Base-by-base conservation (phyloP, 2,113 vertebrate species). In the Epinephelus cyanopodus region DNA sequence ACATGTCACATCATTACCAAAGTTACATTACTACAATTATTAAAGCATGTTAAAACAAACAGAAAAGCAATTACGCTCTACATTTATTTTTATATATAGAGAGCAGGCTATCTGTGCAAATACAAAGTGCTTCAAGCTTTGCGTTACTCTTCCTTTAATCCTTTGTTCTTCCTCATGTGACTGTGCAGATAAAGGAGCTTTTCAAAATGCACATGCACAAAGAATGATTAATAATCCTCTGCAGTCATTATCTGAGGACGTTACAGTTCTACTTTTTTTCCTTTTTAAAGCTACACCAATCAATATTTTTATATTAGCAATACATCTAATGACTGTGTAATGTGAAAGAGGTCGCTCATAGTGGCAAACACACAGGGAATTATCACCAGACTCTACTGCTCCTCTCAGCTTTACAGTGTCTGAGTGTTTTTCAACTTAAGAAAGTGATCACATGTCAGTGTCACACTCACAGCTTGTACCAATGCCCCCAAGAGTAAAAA, bases 1-100 rank as follows among this genome's bases (percentile, higher is more conserved):
- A 68, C 21, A 50, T 4, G 19, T 47, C 33, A 39, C 67, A 45
- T 11, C 64, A 65, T 54, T 17, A 61, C 17, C n/a, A 6, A 58
- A 21, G n/a, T 64, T 18, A 52, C 15, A 71, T 42, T 52, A 48
- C 61, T 4, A 25, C 45, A n/a, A 50, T 62, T 47, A 75, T 77
- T 6, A 76, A 77, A 57, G 29, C 37, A 33, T 45, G 45, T 42
- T 13, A 29, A 27, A 79, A 56, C 12, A 47, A 52, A 17, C 52
- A 27, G 23, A 78, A 60, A 81, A 62, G 17, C 68, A 73, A 67
- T 64, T 60, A 76, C 39, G 6, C 18, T 78, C 6, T 10, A 10
- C 2, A 18, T 60, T 53, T 33, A 3, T 64, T 50, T n/a, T 25
- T 54, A 33, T n/a, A 25, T 3, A 45, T 37, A 53, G 15, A 52